These are phyloP conservation scores for Siphonodentalium dalli DNA, from an alignment of 2,888 invertebrate genomes.

Conservation along the genomic window DNA sequence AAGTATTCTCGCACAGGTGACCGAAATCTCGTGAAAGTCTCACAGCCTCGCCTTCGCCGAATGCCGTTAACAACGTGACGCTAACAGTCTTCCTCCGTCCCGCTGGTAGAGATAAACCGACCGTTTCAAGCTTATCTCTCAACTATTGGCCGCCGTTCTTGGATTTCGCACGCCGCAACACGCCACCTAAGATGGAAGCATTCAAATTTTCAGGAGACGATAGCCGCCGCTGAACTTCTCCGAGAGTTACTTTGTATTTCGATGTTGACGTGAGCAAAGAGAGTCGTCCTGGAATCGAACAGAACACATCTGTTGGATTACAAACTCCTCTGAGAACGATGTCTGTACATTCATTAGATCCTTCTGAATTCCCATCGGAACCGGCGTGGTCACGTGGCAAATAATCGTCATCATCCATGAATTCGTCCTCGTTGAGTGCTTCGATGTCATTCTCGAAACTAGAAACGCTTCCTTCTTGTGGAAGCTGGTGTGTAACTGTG, in stretches of 20 bases:
- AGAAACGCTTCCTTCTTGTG: too few relatives aligned
- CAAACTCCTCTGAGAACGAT: too few relatives aligned
- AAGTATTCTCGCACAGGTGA: conserved; percentile 98
- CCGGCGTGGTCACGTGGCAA: too few relatives aligned
- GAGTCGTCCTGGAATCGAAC: conserved; percentile 90
- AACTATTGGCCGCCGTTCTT: conserved; percentile 96
- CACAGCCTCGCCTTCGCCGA: conserved; percentile 98
- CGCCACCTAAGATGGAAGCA: conserved; percentile 95
- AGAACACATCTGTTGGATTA: conserved; percentile 95
- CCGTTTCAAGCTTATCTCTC: conserved; percentile 95
- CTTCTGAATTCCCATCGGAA: too few relatives aligned
- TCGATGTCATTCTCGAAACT: too few relatives aligned
- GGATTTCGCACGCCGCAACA: conserved; percentile 94
- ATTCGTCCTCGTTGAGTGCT: too few relatives aligned
- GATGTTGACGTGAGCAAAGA: conserved; percentile 96
- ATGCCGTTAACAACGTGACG: conserved; percentile 93
- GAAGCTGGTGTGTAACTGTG: too few relatives aligned
- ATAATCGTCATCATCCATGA: too few relatives aligned
- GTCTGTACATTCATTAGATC: too few relatives aligned
- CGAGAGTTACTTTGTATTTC: conserved; percentile 99
- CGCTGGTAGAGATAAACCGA: conserved; percentile 95
- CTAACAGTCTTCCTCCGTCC: conserved; percentile 97
- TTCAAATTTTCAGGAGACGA: conserved; percentile 98
- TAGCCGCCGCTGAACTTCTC: conserved; percentile 94
- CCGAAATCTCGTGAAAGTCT: conserved; percentile 97